Evolutionary conservation across 2,888 invertebrate species (phyloP).

Genomic region (Polietes domitor): DNA sequence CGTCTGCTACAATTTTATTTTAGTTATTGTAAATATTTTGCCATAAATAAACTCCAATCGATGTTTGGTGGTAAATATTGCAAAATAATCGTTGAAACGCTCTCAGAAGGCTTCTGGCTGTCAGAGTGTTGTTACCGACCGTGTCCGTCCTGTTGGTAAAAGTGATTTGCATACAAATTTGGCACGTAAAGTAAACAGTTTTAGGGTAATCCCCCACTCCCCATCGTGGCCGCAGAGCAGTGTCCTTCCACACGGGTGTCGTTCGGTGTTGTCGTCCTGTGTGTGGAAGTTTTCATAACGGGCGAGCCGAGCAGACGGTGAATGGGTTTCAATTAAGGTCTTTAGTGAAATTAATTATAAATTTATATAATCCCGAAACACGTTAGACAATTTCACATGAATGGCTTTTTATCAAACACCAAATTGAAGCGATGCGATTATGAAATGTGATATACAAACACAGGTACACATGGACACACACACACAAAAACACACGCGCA

Average conservation of each 20-base stretch:
- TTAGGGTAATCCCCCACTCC: conserved; percentile 16
- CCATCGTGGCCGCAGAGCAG: background rate
- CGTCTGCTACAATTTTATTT: too few relatives aligned
- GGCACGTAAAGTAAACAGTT: conserved; percentile 69
- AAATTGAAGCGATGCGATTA: conserved; percentile 34
- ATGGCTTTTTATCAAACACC: conserved; percentile 44
- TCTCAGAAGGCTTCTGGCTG: background rate
- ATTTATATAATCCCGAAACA: conserved; percentile 33
- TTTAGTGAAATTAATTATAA: conserved; percentile 33
- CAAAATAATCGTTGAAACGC: background rate
- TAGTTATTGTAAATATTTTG: too few relatives aligned
- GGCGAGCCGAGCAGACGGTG: too few relatives aligned
- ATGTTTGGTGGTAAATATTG: background rate
- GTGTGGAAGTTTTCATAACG: background rate
- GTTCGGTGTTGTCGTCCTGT: background rate
- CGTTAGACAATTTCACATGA: conserved; percentile 32
- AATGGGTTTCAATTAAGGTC: conserved; percentile 28
- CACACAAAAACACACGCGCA: conserved; percentile 6
- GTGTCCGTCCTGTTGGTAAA: conserved; percentile 50
- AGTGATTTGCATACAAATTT: conserved; percentile 70
- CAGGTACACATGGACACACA: background rate
- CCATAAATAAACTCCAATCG: background rate
- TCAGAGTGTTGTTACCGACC: background rate
- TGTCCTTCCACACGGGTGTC: background rate
- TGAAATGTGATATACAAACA: conserved; percentile 13